A percentile compares a stretch with the other conserved stretches of the same genome.
These are phyloP conservation scores for Caenorhabditis panamensis DNA, from an alignment of 2,888 invertebrate genomes.

Conservation along the genomic window DNA sequence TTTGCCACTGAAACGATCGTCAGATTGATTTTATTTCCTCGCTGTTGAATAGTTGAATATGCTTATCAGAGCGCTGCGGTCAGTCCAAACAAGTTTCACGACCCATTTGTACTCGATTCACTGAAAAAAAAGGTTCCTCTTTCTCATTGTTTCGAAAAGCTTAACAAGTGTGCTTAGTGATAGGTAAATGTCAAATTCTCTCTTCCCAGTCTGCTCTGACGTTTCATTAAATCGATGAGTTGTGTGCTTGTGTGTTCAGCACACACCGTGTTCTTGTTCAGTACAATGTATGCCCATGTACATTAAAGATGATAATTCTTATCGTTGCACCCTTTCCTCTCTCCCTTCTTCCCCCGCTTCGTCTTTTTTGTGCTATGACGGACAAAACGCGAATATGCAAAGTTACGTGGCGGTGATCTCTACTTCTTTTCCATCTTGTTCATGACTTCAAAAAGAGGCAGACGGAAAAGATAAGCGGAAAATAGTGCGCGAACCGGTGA, in stretches of 20 bases:
- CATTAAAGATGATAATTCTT: constrained; percentile 38
- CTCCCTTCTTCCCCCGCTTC: no score
- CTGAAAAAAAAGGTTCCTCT: no score
- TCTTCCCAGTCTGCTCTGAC: background rate
- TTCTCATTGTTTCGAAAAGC: no score
- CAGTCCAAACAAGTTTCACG: no score
- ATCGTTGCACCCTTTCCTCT: constrained; percentile 25
- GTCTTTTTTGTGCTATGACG: constrained; percentile 35
- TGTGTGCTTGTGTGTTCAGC: background rate
- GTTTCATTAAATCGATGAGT: background rate
- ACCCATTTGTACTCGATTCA: no score
- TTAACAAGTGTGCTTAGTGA: no score
- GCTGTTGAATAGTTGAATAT: no score
- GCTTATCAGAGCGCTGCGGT: no score
- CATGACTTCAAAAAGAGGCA: constrained; percentile 38
- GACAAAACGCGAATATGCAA: constrained; percentile 44
- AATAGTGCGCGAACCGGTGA: constrained; percentile 39
- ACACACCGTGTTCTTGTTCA: background rate
- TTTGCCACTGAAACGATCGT: background rate
- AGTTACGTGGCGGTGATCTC: constrained; percentile 42
- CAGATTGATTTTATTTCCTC: no score
- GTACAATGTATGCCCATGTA: constrained; percentile 3
- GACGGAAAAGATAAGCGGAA: constrained; percentile 36
- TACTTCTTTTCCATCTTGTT: background rate
- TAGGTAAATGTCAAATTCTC: no score